Evolutionary conservation across 2,113 vertebrate genomes (phyloP).

Genomic region (Sitta europaea): DNA sequence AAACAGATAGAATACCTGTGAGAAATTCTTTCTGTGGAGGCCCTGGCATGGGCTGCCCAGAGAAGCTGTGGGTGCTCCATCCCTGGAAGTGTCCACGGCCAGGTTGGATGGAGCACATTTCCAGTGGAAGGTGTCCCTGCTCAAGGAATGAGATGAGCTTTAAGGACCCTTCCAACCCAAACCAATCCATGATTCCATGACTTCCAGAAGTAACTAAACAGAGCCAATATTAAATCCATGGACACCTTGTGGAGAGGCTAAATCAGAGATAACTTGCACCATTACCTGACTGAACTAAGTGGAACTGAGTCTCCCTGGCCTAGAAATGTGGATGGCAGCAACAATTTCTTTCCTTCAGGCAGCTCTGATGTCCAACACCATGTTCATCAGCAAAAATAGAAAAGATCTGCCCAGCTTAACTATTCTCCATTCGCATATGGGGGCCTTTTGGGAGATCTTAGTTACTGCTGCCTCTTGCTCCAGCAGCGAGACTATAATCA

Average conservation of each 20-base stretch:
- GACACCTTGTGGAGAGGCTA: neutral
- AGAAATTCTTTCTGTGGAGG: neutral
- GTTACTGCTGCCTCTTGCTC: neutral
- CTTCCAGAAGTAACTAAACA: neutral
- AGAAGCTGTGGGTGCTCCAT: neutral
- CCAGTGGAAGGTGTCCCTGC: neutral
- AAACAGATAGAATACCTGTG: neutral
- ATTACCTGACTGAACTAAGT: neutral
- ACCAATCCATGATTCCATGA: neutral
- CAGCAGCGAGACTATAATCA: neutral
- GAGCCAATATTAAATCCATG: neutral
- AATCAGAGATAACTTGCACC: neutral
- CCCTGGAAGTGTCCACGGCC: neutral
- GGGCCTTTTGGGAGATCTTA: neutral
- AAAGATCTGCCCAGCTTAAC: neutral
- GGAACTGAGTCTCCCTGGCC: neutral
- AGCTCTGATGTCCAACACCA: neutral
- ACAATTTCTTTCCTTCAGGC: accelerated
- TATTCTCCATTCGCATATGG: accelerated
- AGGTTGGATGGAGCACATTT: neutral
- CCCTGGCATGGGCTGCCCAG: neutral
- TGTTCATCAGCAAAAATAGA: neutral
- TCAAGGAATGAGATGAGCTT: neutral
- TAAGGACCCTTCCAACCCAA: neutral
- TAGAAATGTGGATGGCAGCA: neutral